phyloP scores from a whole-genome alignment of 1,140 invertebrate species.

The Berghia stephanieae region DNA sequence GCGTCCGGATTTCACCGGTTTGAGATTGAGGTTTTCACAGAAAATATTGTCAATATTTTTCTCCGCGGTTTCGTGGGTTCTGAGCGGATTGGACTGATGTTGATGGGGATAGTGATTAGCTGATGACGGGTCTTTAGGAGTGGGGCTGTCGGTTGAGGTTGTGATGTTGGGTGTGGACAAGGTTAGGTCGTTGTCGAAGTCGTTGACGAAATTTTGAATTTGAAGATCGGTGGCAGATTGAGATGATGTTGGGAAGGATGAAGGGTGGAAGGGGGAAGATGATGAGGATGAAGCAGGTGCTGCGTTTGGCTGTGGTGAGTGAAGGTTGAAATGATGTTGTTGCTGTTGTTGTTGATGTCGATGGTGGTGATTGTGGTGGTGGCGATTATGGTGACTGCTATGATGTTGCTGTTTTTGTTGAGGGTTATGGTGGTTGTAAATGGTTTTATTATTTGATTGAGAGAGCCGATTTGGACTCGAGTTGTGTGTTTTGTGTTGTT shows the following conservation, averaged over 20 bases:
- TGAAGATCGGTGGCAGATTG: too few relatives aligned
- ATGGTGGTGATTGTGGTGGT: neutral
- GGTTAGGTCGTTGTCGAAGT: neutral
- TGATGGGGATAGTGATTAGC: too few relatives aligned
- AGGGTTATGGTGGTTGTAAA: neutral
- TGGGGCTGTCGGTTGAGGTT: slow-evolving; percentile 12
- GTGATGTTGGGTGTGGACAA: slow-evolving; percentile 17
- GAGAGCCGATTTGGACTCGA: neutral
- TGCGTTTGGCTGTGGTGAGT: slow-evolving; percentile 26
- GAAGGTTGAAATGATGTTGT: slow-evolving; percentile 30
- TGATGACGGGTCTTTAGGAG: neutral
- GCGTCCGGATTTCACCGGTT: too few relatives aligned
- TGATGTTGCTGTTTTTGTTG: neutral
- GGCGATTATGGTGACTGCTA: neutral
- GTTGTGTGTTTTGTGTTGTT: slow-evolving; percentile 4
- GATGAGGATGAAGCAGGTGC: neutral
- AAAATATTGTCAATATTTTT: too few relatives aligned
- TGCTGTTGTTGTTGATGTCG: slow-evolving; percentile 37
- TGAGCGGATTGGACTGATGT: too few relatives aligned
- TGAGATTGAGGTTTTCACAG: too few relatives aligned
- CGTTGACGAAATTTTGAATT: too few relatives aligned
- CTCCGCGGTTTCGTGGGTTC: too few relatives aligned
- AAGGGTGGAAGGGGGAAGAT: neutral
- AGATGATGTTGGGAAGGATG: too few relatives aligned
- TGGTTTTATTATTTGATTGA: neutral